Evolutionary conservation across 2,888 invertebrate species (phyloP), one percentile per base, ranked within the genome.

Genomic region (Macaria liturata): DNA sequence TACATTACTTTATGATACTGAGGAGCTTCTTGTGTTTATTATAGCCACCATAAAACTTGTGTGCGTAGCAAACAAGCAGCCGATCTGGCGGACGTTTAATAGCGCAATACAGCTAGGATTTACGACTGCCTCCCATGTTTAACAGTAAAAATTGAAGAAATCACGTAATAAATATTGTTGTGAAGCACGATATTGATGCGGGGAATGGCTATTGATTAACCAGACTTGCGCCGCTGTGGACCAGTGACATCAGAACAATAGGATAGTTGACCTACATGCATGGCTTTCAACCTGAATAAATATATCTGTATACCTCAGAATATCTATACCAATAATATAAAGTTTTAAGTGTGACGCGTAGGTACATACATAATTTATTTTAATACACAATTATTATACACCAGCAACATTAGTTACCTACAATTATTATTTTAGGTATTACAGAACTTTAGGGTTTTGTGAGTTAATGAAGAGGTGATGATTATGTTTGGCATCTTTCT

Each of bases 1-100:
- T 81, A 78, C 72, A 78, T 78, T 79, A 78, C 72, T 72, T 75
- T 77, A 75, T 72, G 69, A 71, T 69, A 71, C 70, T 62, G 65
- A 72, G 59, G 61, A 68, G 69, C 74, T 75, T 71, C 71, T 71
- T 68, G 69, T 73, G 70, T 75, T 74, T 73, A 73, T 74, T 71
- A 70, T 66, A 62, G 66, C 66, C 45, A 68, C 62, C 64, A 69
- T 70, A 70, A 65, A 69, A 67, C 64, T 52, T 53, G 56, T 61
- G 66, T 67, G 64, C 66, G 62, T 62, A 67, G 62, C 67, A 66
- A 69, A 68, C 68, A 68, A 60, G 66, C 65, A 65, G 69, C 62
- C 60, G 60, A 67, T 62, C 64, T 59, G 62, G 59, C 64, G 59
- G 65, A 64, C 67, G 62, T 62, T 57, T 65, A 63, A 61, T 63